Evolutionary conservation across 2,797 vertebrate genomes (phyloP), one percentile per base, ranked within the genome.

Genomic region (Peromyscus melanophrys): DNA sequence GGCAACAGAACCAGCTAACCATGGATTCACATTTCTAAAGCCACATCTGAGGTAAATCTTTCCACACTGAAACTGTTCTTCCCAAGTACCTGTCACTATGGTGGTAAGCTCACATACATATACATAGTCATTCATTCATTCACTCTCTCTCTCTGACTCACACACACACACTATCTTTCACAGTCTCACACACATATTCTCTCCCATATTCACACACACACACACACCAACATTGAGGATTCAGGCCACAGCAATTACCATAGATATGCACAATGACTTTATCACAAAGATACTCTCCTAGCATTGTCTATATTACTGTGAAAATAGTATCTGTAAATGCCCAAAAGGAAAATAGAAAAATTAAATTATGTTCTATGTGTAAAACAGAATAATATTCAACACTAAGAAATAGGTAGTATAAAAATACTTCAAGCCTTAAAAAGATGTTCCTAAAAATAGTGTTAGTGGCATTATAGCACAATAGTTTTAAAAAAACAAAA

Each of bases 391-490:
- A 80, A 77, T 40, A 93, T 14, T 89, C 69, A 63, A 93, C 65
- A n/a, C 71, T 96, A 95, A 86, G 19, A 92, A 93, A 34, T 31
- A 90, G 31, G 63, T 25, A 67, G 6, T 25, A 76, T 59, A 90
- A 87, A 97, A 96, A 73, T 73, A 94, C 34, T 73, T 63, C 57
- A 73, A 55, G 75, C 37, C 61, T 94, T 78, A 43, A 61, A 83
- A 95, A 91, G 21, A 85, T 76, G 40, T 73, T 94, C 14, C 46
- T 91, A 95, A 95, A 95, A 95, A 85, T 86, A 94, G 46, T 94
- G 65, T 81, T 69, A 69, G 52, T 34, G 40, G 29, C 40, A 84
- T 65, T 65, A 65, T 34, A 67, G 77, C 25, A 49, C 40, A 59
- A 55, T 73, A 65, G 10, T 92, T 90, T 37, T 17, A n/a, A 16